These are phyloP conservation scores for Andricus grossulariae DNA, from an alignment of 1,140 invertebrate species.

Conservation along the genomic window DNA sequence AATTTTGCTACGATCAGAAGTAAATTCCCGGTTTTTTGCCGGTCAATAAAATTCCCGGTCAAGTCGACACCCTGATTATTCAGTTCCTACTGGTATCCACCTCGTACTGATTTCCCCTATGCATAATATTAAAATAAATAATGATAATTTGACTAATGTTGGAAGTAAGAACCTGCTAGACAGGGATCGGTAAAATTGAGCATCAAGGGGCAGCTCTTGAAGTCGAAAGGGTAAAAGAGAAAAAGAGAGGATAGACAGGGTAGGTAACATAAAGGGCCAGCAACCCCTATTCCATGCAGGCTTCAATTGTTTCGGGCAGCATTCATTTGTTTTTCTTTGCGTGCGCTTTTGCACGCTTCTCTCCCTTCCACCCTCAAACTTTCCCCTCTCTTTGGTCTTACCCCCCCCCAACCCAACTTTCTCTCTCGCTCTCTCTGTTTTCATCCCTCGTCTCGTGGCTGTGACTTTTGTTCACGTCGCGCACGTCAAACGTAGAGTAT, in stretches of 20 bases:
- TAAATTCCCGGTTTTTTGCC: too few relatives aligned
- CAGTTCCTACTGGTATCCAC: too few relatives aligned
- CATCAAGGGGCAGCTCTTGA: conserved; percentile 17
- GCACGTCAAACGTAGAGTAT: conserved; percentile 50
- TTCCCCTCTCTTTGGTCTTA: conserved; percentile 36
- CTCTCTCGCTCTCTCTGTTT: conserved; percentile 37
- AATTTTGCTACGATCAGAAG: too few relatives aligned
- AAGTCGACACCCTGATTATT: too few relatives aligned
- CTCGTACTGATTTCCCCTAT: too few relatives aligned
- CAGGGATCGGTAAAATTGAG: not conserved
- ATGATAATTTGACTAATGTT: too few relatives aligned
- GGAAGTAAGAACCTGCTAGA: too few relatives aligned
- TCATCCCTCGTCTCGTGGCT: conserved; percentile 40
- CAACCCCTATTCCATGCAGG: conserved; percentile 63
- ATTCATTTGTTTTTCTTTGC: conserved; percentile 68
- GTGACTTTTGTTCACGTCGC: conserved; percentile 53
- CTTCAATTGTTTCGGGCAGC: conserved; percentile 70
- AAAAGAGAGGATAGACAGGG: conserved; percentile 33
- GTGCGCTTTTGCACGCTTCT: conserved; percentile 61
- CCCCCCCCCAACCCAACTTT: conserved; percentile 37
- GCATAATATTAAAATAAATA: too few relatives aligned
- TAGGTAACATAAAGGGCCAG: conserved; percentile 64
- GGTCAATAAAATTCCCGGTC: too few relatives aligned
- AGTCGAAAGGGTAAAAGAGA: conserved; percentile 25
- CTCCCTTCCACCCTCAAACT: conserved; percentile 43